Conservation (phyloP, 2,888 invertebrate genomes). For the Troides oblongomaculatus region DNA sequence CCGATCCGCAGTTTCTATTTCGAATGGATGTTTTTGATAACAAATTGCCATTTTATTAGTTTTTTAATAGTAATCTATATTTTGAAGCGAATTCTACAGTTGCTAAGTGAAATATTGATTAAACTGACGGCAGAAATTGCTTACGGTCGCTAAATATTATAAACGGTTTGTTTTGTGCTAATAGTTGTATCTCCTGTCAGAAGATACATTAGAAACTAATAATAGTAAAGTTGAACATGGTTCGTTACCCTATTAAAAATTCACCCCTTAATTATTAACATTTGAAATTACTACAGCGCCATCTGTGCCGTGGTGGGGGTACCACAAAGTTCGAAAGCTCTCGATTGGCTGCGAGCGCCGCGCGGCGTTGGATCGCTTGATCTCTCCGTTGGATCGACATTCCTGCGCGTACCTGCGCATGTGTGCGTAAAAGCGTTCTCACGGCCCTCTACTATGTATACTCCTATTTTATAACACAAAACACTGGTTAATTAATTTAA, state of each 20-base stretch:
- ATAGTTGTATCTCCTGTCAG: background rate
- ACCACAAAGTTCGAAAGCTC: constrained; percentile 67
- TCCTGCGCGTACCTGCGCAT: constrained; percentile 72
- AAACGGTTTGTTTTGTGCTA: background rate
- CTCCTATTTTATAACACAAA: constrained; percentile 24
- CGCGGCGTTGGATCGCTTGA: constrained; percentile 70
- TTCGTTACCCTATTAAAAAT: constrained; percentile 34
- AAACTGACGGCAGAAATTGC: constrained; percentile 30
- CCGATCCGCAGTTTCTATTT: constrained; percentile 74
- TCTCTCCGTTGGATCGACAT: constrained; percentile 80
- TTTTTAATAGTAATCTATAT: background rate
- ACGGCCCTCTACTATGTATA: constrained; percentile 51
- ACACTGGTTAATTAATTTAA: constrained; percentile 17
- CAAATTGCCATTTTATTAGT: constrained; percentile 50
- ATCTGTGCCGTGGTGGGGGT: constrained; percentile 55
- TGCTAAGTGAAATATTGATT: constrained; percentile 35
- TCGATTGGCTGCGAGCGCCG: constrained; percentile 60
- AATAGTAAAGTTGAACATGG: constrained; percentile 3
- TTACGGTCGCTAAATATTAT: background rate
- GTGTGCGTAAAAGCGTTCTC: constrained; percentile 71
- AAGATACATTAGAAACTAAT: constrained; percentile 7
- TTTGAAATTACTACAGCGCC: constrained; percentile 46
- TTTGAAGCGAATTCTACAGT: background rate
- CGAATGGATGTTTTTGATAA: constrained; percentile 76
- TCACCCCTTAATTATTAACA: constrained; percentile 44